Conservation (phyloP, 2,113 vertebrate genomes). For the Lophochroa leadbeateri region DNA sequence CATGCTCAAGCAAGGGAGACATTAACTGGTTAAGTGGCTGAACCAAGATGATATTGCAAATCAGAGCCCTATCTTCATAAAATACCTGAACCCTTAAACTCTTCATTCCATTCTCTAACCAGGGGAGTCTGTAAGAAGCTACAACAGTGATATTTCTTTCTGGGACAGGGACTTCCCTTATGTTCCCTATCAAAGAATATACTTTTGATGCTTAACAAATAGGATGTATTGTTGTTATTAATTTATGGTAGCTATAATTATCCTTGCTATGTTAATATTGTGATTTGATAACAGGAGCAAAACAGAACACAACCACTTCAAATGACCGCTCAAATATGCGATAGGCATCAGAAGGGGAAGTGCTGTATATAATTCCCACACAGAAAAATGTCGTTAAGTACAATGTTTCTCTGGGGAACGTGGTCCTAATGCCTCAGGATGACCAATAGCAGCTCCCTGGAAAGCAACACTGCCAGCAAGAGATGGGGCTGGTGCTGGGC, state of each 20-base stretch:
- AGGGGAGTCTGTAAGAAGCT: neutral
- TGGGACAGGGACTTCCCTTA: neutral
- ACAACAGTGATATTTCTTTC: neutral
- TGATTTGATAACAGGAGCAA: conserved; percentile 32
- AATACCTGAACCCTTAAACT: neutral
- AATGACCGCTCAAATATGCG: conserved; percentile 13
- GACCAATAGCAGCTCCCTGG: neutral
- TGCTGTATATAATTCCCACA: conserved; percentile 54
- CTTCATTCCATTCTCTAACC: neutral
- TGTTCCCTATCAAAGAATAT: neutral
- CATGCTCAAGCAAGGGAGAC: neutral
- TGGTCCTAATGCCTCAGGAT: neutral
- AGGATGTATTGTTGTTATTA: neutral
- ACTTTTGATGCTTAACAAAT: neutral
- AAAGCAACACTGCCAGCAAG: neutral
- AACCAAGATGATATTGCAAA: neutral
- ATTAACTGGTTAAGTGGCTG: neutral
- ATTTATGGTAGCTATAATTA: conserved; percentile 47
- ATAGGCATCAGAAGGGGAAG: conserved; percentile 58
- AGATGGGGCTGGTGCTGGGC: neutral
- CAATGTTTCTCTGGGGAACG: conserved; percentile 40
- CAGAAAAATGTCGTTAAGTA: conserved; percentile 51
- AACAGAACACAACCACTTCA: conserved; percentile 23
- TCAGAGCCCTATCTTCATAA: neutral
- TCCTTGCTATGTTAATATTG: conserved; percentile 4